These are phyloP conservation scores for Lota lota DNA, from an alignment of 2,113 vertebrate species.

Conservation along the genomic window DNA sequence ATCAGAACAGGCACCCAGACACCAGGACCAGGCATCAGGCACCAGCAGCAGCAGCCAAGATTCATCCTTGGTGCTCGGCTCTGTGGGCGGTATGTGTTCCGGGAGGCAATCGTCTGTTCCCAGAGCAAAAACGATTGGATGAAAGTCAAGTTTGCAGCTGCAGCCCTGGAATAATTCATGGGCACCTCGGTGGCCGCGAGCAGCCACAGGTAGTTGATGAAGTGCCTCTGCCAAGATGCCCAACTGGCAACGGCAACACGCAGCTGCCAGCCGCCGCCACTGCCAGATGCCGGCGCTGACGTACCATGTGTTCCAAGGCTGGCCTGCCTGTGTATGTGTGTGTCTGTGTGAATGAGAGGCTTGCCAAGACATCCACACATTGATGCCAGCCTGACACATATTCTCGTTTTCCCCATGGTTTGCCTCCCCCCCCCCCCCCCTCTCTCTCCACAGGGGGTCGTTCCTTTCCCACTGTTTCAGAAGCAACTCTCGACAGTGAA, in stretches of 20 bases:
- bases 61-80: conserved; percentile 25
- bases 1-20: not conserved
- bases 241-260: conserved; percentile 82
- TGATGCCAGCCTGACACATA: conserved; percentile 82
- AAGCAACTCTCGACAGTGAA: conserved; percentile 50
- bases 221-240: conserved; percentile 82
- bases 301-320: conserved; percentile 82
- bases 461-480: conserved; percentile 56
- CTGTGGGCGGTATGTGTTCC: conserved; percentile 61
- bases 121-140: conserved; percentile 70
- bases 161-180: conserved; percentile 76
- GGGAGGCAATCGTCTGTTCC: conserved; percentile 62
- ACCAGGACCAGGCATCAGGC: conserved; percentile 2
- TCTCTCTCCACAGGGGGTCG: conserved; percentile 59
- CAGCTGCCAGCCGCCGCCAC: conserved; percentile 80
- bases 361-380: conserved; percentile 79
- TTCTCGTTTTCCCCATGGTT: conserved; percentile 75
- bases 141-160: conserved; percentile 81
- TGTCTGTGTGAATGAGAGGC: conserved; percentile 34
- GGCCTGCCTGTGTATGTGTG: conserved; percentile 63
- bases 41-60: conserved; percentile 22
- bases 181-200: conserved; percentile 71
- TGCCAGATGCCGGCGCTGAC: conserved; percentile 81
- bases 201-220: conserved; percentile 86
- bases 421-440: conserved; percentile 64